Conservation (phyloP, 1,140 invertebrate genomes). For the Ceratosolen fusciceps region DNA sequence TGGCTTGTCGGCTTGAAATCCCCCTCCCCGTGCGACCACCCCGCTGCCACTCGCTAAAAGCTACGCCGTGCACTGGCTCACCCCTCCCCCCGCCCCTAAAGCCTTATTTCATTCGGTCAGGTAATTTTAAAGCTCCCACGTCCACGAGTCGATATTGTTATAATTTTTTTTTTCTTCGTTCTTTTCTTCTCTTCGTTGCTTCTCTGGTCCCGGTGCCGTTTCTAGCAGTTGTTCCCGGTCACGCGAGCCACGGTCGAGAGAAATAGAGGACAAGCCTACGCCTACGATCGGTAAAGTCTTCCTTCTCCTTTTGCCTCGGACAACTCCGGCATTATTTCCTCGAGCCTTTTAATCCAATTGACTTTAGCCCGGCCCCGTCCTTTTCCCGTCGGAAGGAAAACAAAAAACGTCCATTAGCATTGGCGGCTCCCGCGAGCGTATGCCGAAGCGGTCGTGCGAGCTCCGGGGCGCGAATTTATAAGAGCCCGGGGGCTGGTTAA, state of each 20-base stretch:
- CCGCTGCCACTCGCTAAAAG: too few relatives aligned
- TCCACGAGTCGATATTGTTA: not conserved
- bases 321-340: not conserved
- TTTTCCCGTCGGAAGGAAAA: too few relatives aligned
- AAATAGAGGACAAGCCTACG: not conserved
- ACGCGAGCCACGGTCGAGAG: conserved; percentile 6
- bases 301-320: not conserved
- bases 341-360: not conserved
- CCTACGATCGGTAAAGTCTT: not conserved
- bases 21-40: too few relatives aligned
- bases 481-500: too few relatives aligned
- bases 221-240: not conserved
- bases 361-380: not conserved
- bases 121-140: not conserved
- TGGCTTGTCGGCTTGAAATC: too few relatives aligned
- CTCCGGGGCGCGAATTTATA: not conserved
- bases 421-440: not conserved
- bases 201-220: not conserved
- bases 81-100: too few relatives aligned
- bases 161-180: not conserved
- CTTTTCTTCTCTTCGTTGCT: not conserved
- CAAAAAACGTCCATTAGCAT: not conserved
- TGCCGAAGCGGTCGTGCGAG: not conserved
- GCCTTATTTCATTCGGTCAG: too few relatives aligned
- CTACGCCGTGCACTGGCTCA: too few relatives aligned